Conservation (phyloP, 1,140 invertebrate species). For the Atta texana region DNA sequence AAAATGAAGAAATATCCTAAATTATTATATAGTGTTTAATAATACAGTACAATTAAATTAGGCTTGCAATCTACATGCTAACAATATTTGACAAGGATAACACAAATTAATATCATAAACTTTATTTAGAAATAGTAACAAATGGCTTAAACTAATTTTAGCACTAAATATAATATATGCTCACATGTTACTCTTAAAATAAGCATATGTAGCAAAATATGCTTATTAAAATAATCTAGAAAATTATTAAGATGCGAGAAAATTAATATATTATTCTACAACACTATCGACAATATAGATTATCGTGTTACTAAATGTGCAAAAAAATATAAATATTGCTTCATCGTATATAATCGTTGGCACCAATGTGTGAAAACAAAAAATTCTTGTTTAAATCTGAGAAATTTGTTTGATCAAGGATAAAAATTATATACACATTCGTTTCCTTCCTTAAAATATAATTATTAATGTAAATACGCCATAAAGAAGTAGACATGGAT, state of each 20-base stretch:
- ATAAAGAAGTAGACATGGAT: conserved; percentile 98
- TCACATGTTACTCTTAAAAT: not conserved
- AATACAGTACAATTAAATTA: not conserved
- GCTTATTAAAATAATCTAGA: not conserved
- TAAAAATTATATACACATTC: conserved; percentile 1
- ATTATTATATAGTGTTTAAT: not conserved
- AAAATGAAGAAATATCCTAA: conserved; percentile 16
- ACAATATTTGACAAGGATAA: not conserved
- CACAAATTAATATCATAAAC: conserved; percentile 28
- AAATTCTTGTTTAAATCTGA: not conserved
- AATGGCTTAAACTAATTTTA: conserved; percentile 25
- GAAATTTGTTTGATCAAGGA: not conserved
- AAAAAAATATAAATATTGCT: not conserved
- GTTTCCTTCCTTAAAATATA: conserved; percentile 90
- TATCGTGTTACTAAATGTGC: not conserved
- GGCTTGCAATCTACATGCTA: not conserved
- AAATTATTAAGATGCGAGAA: conserved; percentile 1
- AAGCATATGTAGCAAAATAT: conserved; percentile 13
- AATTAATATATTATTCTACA: not conserved
- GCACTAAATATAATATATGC: not conserved
- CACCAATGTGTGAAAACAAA: not conserved
- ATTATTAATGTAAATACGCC: conserved; percentile 97
- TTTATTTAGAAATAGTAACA: conserved; percentile 64
- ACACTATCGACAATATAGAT: not conserved
- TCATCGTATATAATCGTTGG: conserved; percentile 1